Evolutionary conservation across 2,888 invertebrate species (phyloP).

Genomic region (Autographa gamma): DNA sequence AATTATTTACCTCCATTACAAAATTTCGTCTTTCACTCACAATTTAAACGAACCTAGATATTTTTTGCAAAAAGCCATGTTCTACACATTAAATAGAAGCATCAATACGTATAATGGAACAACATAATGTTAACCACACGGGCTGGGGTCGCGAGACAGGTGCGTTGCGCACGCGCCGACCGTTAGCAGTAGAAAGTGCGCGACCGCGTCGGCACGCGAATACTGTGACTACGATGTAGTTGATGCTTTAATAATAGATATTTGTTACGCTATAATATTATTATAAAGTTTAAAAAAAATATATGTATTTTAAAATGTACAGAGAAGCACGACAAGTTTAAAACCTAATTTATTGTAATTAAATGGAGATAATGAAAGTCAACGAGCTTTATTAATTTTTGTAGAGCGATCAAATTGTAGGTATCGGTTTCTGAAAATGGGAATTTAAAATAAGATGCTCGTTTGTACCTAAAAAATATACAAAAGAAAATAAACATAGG

Average conservation of each 20-base stretch:
- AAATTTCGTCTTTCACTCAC: not conserved
- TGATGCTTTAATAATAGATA: slow-evolving; percentile 37
- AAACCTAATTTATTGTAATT: too few species aligned
- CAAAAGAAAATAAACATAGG: too few species aligned
- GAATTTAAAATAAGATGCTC: too few species aligned
- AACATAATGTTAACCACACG: slow-evolving; percentile 73
- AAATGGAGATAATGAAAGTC: too few species aligned
- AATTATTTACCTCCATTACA: not conserved
- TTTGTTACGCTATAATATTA: not conserved
- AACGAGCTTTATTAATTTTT: too few species aligned
- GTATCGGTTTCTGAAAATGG: too few species aligned
- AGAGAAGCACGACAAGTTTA: too few species aligned
- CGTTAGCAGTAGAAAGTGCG: slow-evolving; percentile 89
- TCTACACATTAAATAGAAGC: slow-evolving; percentile 45
- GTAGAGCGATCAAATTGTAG: too few species aligned
- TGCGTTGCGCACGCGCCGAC: slow-evolving; percentile 87
- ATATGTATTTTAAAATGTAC: too few species aligned
- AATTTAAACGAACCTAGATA: not conserved
- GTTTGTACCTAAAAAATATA: too few species aligned
- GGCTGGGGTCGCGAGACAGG: slow-evolving; percentile 84
- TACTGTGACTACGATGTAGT: slow-evolving; percentile 68
- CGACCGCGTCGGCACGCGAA: slow-evolving; percentile 87
- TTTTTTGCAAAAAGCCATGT: slow-evolving; percentile 19
- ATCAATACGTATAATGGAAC: slow-evolving; percentile 62
- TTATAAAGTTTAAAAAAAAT: too few species aligned